These are phyloP conservation scores for Proales similis DNA, from an alignment of 1,140 invertebrate species.

Conservation along the genomic window DNA sequence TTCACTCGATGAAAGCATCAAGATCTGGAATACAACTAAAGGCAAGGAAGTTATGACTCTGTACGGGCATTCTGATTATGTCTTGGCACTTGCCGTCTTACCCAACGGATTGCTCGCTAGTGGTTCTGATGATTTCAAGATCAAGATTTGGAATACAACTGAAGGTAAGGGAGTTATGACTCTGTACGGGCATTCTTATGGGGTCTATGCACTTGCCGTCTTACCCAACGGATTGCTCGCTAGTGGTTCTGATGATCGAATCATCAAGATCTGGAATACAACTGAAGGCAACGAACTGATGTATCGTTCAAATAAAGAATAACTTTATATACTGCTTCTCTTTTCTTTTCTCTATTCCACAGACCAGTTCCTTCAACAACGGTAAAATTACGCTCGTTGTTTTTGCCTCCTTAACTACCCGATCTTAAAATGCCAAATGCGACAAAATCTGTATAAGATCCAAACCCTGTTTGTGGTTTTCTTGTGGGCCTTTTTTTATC, in stretches of 20 bases:
- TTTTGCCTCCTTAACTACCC: no score
- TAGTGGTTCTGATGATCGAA: constrained; percentile 1
- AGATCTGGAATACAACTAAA: neutral
- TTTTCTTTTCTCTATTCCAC: no score
- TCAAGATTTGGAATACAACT: constrained; percentile 13
- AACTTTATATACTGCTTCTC: no score
- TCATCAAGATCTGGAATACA: constrained; percentile 17
- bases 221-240: neutral
- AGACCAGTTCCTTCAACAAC: no score
- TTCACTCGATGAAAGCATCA: constrained; percentile 1
- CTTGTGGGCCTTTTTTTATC: no score
- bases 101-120: neutral
- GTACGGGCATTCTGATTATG: neutral
- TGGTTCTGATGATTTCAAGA: neutral
- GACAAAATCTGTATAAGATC: no score
- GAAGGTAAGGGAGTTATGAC: neutral
- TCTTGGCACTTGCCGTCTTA: constrained; percentile 40
- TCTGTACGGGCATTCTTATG: neutral
- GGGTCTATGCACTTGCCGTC: neutral
- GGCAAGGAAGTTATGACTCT: neutral
- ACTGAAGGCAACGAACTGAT: no score
- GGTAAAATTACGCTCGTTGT: no score
- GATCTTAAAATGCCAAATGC: no score
- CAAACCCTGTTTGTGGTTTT: no score
- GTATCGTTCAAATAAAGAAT: no score